A percentile compares a stretch with the other conserved stretches of the same genome.
Conservation (phyloP, 2,888 invertebrate species). For the Drosophila mercatorum region DNA sequence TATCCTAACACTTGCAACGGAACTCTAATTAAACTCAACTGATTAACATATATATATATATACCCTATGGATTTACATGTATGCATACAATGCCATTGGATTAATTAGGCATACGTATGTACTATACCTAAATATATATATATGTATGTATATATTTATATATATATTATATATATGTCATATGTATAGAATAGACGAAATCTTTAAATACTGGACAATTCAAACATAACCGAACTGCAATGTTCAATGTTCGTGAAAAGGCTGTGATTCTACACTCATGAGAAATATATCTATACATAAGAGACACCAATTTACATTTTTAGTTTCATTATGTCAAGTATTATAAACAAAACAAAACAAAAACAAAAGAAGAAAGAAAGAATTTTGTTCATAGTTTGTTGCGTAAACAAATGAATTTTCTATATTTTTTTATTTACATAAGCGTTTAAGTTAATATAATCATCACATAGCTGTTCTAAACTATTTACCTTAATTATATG, state of each 20-base stretch:
- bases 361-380: background rate
- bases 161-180: constrained; percentile 25
- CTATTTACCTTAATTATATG: constrained; percentile 55
- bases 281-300: constrained; percentile 64
- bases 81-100: constrained; percentile 40
- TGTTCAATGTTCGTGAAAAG: constrained; percentile 71
- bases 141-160: constrained; percentile 30
- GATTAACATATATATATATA: constrained; percentile 35
- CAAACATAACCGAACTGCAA: constrained; percentile 58
- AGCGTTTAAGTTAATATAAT: constrained; percentile 48
- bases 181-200: constrained; percentile 37
- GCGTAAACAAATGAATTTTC: constrained; percentile 48
- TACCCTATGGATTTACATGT: constrained; percentile 33
- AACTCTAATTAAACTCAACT: constrained; percentile 60
- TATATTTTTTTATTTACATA: constrained; percentile 61
- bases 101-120: constrained; percentile 38
- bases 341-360: constrained; percentile 26
- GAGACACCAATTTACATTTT: constrained; percentile 35
- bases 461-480: constrained; percentile 62
- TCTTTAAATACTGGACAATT: constrained; percentile 69
- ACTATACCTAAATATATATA: constrained; percentile 14
- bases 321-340: constrained; percentile 63
- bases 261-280: constrained; percentile 81
- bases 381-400: constrained; percentile 50
- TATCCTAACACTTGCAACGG: constrained; percentile 32